These are phyloP conservation scores for Halesus radiatus DNA, from an alignment of 1,140 invertebrate species.

Conservation along the genomic window DNA sequence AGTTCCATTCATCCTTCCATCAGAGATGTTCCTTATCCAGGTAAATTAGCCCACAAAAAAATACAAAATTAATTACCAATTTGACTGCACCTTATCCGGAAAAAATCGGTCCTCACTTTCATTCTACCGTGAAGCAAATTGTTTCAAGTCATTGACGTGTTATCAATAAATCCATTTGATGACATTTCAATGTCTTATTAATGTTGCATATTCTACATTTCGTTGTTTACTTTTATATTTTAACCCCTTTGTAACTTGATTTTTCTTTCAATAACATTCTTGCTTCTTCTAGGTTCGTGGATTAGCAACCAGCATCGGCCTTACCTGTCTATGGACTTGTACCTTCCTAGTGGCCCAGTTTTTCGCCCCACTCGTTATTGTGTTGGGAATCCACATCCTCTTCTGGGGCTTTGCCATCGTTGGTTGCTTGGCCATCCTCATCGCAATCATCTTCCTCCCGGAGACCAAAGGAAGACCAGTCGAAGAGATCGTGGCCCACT, in stretches of 20 bases:
- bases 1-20: slow-evolving; percentile 60
- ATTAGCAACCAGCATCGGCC: neutral
- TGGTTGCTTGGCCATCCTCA: neutral
- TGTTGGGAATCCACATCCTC: neutral
- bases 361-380: neutral
- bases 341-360: neutral
- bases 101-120: no score
- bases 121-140: no score
- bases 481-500: neutral
- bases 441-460: neutral
- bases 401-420: neutral
- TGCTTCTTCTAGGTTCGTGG: neutral
- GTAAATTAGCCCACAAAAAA: no score
- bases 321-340: neutral
- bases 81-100: no score
- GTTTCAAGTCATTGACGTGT: no score
- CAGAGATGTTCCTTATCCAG: slow-evolving; percentile 61
- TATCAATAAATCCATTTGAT: no score
- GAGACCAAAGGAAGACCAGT: neutral
- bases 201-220: no score
- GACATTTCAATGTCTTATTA: no score
- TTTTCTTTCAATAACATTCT: no score
- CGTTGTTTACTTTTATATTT: no score
- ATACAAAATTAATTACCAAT: no score
- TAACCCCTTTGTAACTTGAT: no score